Conservation (phyloP, 2,797 vertebrate genomes). For the Sus cebifrons region DNA sequence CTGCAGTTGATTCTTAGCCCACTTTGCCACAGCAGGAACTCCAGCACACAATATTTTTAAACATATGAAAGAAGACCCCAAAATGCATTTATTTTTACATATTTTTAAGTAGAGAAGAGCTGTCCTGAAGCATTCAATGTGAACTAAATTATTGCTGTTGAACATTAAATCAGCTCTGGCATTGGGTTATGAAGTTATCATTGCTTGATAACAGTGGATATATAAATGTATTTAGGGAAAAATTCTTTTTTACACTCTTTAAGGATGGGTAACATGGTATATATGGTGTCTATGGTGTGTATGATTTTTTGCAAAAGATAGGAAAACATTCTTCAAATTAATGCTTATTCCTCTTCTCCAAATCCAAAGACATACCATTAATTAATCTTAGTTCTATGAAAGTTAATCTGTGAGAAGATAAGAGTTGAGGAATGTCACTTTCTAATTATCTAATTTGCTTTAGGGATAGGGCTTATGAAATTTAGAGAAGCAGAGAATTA, state of each 20-base stretch:
- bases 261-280: constrained; percentile 9
- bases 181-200: constrained; percentile 53
- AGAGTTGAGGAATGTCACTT: constrained; percentile 66
- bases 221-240: not conserved
- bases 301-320: constrained; percentile 57
- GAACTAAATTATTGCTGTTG: not conserved
- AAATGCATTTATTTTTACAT: constrained; percentile 6
- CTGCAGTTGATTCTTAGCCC: too few species aligned
- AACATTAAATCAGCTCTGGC: constrained; percentile 59
- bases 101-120: constrained; percentile 11
- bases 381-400: constrained; percentile 74
- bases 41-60: not conserved
- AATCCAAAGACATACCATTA: constrained; percentile 60
- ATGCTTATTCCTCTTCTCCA: constrained; percentile 18
- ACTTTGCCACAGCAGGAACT: too few species aligned
- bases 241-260: constrained; percentile 25
- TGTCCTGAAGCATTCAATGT: constrained; percentile 54
- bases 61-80: not conserved
- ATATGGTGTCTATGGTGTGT: not conserved
- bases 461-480: not conserved
- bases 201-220: constrained; percentile 36
- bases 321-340: constrained; percentile 64
- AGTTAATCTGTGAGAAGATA: constrained; percentile 57
- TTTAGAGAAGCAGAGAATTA: constrained; percentile 62
- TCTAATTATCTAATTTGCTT: constrained; percentile 75